Conservation (phyloP, 2,113 vertebrate species). For the Dipodomys stephensi region DNA sequence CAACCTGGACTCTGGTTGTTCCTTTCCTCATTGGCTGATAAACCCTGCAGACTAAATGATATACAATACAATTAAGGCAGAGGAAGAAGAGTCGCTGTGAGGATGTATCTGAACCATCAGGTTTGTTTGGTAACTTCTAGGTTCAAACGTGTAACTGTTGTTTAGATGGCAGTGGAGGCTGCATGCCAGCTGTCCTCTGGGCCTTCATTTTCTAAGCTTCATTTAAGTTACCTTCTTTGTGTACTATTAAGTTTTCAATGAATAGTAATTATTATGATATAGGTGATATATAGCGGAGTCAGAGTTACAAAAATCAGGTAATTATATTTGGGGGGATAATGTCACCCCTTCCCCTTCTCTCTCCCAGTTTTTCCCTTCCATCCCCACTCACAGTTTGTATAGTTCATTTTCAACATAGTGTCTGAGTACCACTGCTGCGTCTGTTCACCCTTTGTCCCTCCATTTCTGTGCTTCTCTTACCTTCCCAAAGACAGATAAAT, state of each 20-base stretch:
- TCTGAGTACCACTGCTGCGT: no score
- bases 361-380: no score
- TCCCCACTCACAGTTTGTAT: no score
- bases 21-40: neutral
- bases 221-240: slow-evolving; percentile 20
- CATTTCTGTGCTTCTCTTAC: no score
- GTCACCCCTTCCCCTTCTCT: no score
- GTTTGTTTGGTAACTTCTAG: neutral
- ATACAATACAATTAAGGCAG: neutral
- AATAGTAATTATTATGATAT: no score
- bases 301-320: no score
- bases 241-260: neutral
- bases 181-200: neutral
- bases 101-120: neutral
- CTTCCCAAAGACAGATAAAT: no score
- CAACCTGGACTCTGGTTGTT: neutral
- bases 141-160: neutral
- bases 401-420: no score
- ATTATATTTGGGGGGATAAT: no score
- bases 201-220: slow-evolving; percentile 12
- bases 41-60: neutral
- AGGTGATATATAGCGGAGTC: no score
- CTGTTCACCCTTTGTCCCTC: no score
- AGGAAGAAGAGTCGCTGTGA: neutral
- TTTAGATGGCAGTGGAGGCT: neutral